Percentiles rank a stretch among this genome's conserved stretches.
phyloP scores from a whole-genome alignment of 2,797 vertebrate genomes.

The Pipistrellus nathusii region DNA sequence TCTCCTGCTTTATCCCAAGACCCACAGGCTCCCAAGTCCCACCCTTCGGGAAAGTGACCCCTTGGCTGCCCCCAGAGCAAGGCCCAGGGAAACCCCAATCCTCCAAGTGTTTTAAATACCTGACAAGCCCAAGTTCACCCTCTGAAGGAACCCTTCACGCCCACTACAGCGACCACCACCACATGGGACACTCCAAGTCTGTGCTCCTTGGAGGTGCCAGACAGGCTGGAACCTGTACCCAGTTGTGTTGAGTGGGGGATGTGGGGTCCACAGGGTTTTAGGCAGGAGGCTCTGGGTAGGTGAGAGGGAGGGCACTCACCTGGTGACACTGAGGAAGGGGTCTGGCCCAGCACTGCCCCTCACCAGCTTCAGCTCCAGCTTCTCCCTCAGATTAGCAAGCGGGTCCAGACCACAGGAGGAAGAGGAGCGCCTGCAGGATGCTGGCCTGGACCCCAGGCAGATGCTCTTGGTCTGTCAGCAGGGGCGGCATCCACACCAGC shows the following conservation, averaged over 20 bases:
- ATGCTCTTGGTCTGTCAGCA: background rate
- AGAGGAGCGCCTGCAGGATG: conserved; percentile 94
- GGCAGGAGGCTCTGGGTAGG: background rate
- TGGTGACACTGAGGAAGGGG: conserved; percentile 97
- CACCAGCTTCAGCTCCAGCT: conserved; percentile 95
- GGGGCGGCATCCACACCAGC: background rate
- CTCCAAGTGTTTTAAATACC: background rate
- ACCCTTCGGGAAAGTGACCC: background rate
- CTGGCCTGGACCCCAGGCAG: background rate
- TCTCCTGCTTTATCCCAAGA: background rate
- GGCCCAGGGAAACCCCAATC: background rate
- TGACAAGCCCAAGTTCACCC: background rate
- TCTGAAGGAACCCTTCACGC: background rate
- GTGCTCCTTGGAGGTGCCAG: background rate
- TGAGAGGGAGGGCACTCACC: conserved; percentile 87
- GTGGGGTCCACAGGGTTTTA: background rate
- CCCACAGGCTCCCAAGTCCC: background rate
- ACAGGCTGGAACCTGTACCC: no score
- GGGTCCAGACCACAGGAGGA: conserved; percentile 89
- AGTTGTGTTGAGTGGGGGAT: rapidly evolving
- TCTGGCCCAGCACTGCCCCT: conserved; percentile 95
- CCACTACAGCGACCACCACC: background rate
- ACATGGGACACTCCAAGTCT: background rate
- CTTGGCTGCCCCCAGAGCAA: background rate
- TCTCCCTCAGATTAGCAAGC: conserved; percentile 94